Evolutionary conservation across 2,888 invertebrate genomes (phyloP), one percentile per base, ranked within the genome.

Genomic region (Entomobrya proxima): DNA sequence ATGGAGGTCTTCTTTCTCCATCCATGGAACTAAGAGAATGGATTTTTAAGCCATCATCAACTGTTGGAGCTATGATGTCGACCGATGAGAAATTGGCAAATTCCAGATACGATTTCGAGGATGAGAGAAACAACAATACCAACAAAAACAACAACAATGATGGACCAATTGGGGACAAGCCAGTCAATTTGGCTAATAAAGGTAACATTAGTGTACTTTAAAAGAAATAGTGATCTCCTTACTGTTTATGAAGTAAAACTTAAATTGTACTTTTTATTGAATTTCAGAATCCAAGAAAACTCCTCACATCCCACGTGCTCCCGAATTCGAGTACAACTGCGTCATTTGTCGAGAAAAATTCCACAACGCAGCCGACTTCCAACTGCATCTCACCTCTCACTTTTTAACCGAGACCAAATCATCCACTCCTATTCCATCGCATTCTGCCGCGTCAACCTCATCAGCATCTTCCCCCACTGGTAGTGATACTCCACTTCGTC

Each of bases 321-420:
- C 87, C 58, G 88, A 88, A 6, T 87, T 87, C 15, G 87, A 87
- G 30, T 89, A 87, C 55, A 88, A 86, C 40, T 90, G 90, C 78
- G 89, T 89, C 15, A 89, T 90, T 37, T 90, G 90, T 40, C 88
- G 90, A 15, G 85, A 88, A 52, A 89, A 72, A 55, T 90, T 89
- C 47, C 85, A 83, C 61, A 88, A 90, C 64, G 87, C 88, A 9
- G 75, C 88, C 81, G 87, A 88, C 50, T 87, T 89, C 18, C 90
- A 90, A 72, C 24, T 84, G 35, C 90, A 90, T 75, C 86, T 90
- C 72, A 85, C 89, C 27, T 88, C 88, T 40, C 90, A 90, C 75
- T 86, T 90, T 21, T 82, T 86, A 9, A 72, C 86, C 7, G 83
- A 86, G 40, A 83, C 75, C 7, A 67, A 83, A 11, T 87, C 86